phyloP scores from a whole-genome alignment of 2,113 vertebrate species.

The Tachycineta bicolor region DNA sequence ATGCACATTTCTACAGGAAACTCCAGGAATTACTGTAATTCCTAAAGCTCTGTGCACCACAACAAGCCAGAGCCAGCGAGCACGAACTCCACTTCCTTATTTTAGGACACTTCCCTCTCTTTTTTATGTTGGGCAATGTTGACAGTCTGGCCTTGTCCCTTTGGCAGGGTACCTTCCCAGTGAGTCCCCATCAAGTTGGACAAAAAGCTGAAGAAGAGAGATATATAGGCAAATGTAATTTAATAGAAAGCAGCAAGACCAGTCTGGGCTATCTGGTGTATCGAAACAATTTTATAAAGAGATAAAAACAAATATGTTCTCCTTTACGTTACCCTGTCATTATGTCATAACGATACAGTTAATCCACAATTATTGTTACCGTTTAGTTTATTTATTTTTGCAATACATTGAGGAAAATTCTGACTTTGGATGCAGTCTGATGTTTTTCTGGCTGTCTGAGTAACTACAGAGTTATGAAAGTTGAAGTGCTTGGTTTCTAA shows the following conservation, averaged over 20 bases:
- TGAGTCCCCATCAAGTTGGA: background rate
- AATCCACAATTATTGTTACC: background rate
- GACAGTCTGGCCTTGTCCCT: background rate
- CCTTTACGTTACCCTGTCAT: conserved; percentile 29
- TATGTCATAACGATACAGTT: background rate
- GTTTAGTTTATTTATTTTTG: background rate
- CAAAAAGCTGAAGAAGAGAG: background rate
- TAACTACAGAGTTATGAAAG: background rate
- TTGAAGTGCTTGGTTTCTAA: background rate
- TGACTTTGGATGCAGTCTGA: background rate
- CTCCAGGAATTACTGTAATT: background rate
- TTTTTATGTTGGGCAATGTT: background rate
- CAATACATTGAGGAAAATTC: background rate
- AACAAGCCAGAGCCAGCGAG: background rate
- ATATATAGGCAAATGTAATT: conserved; percentile 17
- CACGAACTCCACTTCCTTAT: background rate
- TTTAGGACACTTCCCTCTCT: background rate
- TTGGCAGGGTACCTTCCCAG: background rate
- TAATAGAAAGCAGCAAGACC: conserved; percentile 37
- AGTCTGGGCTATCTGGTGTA: conserved; percentile 6
- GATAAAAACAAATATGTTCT: conserved; percentile 49
- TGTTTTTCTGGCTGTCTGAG: background rate
- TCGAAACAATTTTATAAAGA: conserved; percentile 44
- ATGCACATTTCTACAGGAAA: background rate
- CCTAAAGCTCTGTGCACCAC: background rate